phyloP scores from a whole-genome alignment of 2,888 invertebrate genomes.

The Tenthredo mesomela region DNA sequence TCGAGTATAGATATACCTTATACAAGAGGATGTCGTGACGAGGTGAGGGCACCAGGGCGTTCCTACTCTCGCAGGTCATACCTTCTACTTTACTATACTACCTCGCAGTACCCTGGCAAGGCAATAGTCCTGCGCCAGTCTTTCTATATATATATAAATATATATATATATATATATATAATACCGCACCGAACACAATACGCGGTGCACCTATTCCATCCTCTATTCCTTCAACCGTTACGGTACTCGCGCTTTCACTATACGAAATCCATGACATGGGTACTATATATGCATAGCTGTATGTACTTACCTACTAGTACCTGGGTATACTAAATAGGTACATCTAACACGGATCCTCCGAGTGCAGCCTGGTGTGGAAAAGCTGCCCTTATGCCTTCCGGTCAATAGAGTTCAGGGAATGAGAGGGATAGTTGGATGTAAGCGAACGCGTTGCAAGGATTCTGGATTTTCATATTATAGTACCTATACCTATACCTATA shows the following conservation, averaged over 20 bases:
- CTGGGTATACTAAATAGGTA: not conserved
- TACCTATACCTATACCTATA: no score
- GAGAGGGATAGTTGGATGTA: not conserved
- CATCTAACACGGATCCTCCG: not conserved
- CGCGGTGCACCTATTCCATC: not conserved
- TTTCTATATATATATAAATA: not conserved
- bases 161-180: no score
- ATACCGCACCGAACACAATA: not conserved
- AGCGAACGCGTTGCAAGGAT: not conserved
- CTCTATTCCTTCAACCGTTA: not conserved
- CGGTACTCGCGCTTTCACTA: conserved; percentile 34
- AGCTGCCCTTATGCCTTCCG: not conserved
- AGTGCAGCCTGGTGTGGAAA: not conserved
- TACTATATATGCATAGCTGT: no score
- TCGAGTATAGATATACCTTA: not conserved
- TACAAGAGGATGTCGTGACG: conserved; percentile 1
- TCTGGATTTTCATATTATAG: not conserved
- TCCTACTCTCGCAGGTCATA: not conserved
- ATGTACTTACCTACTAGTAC: not conserved
- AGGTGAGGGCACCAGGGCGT: conserved; percentile 15
- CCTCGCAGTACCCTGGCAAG: not conserved
- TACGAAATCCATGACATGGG: not conserved
- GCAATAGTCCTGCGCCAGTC: not conserved
- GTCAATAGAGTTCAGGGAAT: not conserved
- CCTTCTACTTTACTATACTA: not conserved